Percentiles rank a stretch among this genome's conserved stretches.
phyloP scores from a whole-genome alignment of 2,888 invertebrate genomes.

The Heteromyza rotundicornis region DNA sequence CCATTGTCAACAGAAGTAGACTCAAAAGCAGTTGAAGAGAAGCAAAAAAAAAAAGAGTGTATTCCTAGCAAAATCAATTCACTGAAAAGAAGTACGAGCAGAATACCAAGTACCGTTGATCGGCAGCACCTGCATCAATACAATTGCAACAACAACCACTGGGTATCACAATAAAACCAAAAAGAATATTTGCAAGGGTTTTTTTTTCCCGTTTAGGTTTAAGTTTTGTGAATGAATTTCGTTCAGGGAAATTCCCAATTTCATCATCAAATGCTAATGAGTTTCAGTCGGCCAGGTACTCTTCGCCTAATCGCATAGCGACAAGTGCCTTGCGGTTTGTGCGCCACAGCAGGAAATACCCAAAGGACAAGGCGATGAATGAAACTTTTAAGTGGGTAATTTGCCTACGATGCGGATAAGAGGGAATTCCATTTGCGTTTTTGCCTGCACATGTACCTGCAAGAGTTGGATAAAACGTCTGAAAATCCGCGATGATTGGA shows the following conservation, averaged over 20 bases:
- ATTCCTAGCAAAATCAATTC: too few species aligned
- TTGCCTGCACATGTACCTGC: background rate
- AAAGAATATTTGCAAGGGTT: constrained; percentile 27
- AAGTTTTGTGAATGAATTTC: constrained; percentile 36
- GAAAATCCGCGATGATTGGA: constrained; percentile 38
- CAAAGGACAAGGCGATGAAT: constrained; percentile 44
- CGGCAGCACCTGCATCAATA: constrained; percentile 44
- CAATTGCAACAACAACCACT: constrained; percentile 28
- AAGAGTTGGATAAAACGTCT: too few species aligned
- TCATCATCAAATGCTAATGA: constrained; percentile 42
- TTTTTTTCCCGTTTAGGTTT: constrained; percentile 27
- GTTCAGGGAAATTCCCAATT: constrained; percentile 27
- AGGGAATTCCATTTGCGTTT: constrained; percentile 41
- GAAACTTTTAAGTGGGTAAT: constrained; percentile 29
- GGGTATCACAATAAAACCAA: background rate
- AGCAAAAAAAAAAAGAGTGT: constrained; percentile 9
- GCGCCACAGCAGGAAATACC: constrained; percentile 28
- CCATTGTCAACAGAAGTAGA: constrained; percentile 42
- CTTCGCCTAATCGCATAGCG: constrained; percentile 22
- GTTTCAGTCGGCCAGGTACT: constrained; percentile 31
- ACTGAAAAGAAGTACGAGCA: background rate
- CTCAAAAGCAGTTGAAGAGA: constrained; percentile 15
- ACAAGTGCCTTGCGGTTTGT: constrained; percentile 42
- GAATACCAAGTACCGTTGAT: background rate
- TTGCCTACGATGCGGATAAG: constrained; percentile 23